Base-by-base conservation (phyloP, 2,888 invertebrate species). In the Stenodema calcarata region DNA sequence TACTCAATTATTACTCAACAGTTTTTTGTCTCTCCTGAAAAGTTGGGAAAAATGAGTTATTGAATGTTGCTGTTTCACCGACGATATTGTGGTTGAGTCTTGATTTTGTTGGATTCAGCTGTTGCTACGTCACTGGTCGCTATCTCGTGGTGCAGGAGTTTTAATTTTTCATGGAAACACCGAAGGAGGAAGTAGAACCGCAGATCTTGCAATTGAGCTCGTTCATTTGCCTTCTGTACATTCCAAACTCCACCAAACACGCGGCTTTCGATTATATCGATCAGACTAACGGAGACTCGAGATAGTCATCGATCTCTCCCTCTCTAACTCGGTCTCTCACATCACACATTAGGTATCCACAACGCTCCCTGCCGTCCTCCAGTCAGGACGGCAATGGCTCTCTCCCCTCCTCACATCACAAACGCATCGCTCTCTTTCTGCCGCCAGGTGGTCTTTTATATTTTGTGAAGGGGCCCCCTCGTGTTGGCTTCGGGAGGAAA, bases 381-480 rank as follows among this genome's bases (percentile, higher is more conserved):
- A 62, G 12, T 50, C 50, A 6, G 44, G 62, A 62, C 9, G 62
- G 27, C 18, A 18, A n/a, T 11, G 35, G 73, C 73, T 35, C 30
- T 28, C 70, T 16, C 70, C 27, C 12, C 30, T 30, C 70, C 11
- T 2, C 3, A 4, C 70, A 11, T 6, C 16, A 27, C 70, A 0
- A 1, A 30, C 14, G 54, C 30, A 16, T 73, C 16, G 35, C 18
- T 41, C 73, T 73, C 73, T 30, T 18, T 70, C 70, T 41, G 16
- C 18, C 73, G 73, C 73, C 73, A 73, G 73, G 73, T 73, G 73
- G 30, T 30, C 73, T 73, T 73, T 73, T 73, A 73, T 73, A 35
- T 35, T 18, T 41, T 35, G n/a, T 14, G 73, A 54, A 35, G 35
- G 18, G 9, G 41, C 70, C 70, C 28, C 70, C 28, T 41, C 73